Evolutionary conservation across 2,113 vertebrate genomes (phyloP).

Genomic region (Zapus hudsonius): DNA sequence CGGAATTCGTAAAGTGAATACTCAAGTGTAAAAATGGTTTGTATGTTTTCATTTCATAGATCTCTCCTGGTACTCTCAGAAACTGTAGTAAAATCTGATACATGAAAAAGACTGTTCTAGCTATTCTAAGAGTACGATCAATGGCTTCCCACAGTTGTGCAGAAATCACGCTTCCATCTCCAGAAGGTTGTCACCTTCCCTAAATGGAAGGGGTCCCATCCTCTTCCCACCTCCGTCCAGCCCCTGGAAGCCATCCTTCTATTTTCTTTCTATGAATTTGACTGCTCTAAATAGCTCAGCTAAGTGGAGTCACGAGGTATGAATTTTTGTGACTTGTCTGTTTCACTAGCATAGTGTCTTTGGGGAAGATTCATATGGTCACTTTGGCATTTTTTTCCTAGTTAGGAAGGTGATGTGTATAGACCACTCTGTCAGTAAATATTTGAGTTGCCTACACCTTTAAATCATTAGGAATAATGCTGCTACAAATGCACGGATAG

Average conservation of each 20-base stretch:
- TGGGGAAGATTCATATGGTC: not conserved
- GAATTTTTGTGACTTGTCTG: not conserved
- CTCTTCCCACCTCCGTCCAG: too few species aligned
- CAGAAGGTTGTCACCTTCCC: not conserved
- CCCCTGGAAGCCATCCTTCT: not conserved
- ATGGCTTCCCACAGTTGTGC: not conserved
- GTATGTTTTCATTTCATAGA: not conserved
- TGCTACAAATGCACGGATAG: not conserved
- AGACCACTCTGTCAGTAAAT: not conserved
- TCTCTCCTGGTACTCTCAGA: not conserved
- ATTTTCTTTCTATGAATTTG: not conserved
- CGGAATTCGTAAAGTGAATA: not conserved
- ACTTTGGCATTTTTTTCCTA: not conserved
- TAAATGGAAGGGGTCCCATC: not conserved
- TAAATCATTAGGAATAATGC: not conserved
- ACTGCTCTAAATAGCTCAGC: not conserved
- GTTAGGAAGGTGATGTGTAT: not conserved
- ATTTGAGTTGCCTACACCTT: not conserved
- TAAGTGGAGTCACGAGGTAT: not conserved
- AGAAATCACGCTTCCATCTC: not conserved
- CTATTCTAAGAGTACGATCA: not conserved
- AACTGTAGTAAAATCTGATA: not conserved
- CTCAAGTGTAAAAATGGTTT: not conserved
- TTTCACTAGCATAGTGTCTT: not conserved
- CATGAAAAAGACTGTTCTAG: not conserved